Conservation (phyloP, 1,140 invertebrate species). For the Littorina saxatilis region DNA sequence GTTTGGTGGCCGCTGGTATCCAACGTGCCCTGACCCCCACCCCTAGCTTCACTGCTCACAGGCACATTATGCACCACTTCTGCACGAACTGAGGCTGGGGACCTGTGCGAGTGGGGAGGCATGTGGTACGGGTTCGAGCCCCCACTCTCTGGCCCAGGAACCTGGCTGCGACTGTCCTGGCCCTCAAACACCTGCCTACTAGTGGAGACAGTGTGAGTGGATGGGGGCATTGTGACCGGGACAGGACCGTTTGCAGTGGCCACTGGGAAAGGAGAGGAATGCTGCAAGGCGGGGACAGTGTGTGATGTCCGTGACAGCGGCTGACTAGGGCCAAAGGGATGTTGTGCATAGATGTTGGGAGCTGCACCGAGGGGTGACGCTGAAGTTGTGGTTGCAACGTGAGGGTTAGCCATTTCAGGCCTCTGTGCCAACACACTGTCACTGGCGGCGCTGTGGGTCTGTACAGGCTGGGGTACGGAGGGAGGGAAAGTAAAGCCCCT, state of each 20-base stretch:
- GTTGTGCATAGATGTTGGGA: conserved; percentile 34
- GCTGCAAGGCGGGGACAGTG: neutral
- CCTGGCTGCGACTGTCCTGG: neutral
- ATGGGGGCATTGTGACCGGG: neutral
- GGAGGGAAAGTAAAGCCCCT: too few relatives aligned
- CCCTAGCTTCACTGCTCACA: neutral
- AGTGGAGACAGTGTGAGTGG: conserved; percentile 1
- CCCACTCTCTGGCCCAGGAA: neutral
- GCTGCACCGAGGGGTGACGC: conserved; percentile 9
- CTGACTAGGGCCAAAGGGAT: conserved; percentile 15
- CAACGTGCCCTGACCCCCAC: neutral
- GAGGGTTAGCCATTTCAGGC: neutral
- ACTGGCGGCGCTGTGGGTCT: neutral
- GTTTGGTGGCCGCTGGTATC: neutral
- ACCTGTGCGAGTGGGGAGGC: conserved; percentile 9
- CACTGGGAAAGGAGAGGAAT: neutral
- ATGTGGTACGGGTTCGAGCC: neutral
- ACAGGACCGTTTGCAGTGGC: neutral
- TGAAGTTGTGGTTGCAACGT: neutral
- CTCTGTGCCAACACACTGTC: conserved; percentile 9
- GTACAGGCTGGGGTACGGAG: neutral
- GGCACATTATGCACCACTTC: conserved; percentile 15
- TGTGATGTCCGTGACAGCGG: neutral
- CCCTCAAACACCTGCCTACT: conserved; percentile 2
- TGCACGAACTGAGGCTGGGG: neutral